Evolutionary conservation across 1,140 invertebrate species (phyloP), one percentile per base, ranked within the genome.

Genomic region (Papilio helenus): DNA sequence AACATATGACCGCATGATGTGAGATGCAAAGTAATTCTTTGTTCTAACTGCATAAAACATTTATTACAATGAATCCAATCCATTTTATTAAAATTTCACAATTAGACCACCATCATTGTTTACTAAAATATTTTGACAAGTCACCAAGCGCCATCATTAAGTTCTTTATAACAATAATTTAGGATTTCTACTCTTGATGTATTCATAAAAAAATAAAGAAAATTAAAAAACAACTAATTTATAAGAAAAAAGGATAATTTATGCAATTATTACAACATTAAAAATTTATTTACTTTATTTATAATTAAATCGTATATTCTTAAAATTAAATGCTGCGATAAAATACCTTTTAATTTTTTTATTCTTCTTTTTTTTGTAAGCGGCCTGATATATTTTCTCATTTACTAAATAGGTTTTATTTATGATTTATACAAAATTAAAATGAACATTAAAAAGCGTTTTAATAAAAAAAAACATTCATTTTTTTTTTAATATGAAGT

Each of bases 41-140:
- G 88, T 84, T 90, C 90, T 83, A 94, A 89, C 80, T 94, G 93
- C 78, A 79, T 79, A 83, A 91, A 94, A 89, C 94, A 95, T 85
- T 93, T 91, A 87, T 95, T 95, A 82, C 94, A 95, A 89, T 95
- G 94, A 84, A 95, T 94, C 94, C 94, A 95, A 89, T 95, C 94
- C 94, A 95, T 95, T 84, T 82, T 84, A 82, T 10, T 55, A 0
- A 76, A 55, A 76, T 55, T 44, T 18, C 42, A 44, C 58, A 12
- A 77, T 76, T 42, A 58, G 12, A 29, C 72, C 8, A 58, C 61
- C 76, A 71, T 81, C 51, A 76, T 42, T 49, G 26, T 29, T 68
- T 42, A 81, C 46, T 55, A 34, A 79, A 76, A 79, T 49, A 44
- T 68, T 80, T 80, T 74, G 49, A 46, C 44, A 68, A 49, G 61